Conservation (phyloP, 2,113 vertebrate genomes). For the Oreotrochilus melanogaster region DNA sequence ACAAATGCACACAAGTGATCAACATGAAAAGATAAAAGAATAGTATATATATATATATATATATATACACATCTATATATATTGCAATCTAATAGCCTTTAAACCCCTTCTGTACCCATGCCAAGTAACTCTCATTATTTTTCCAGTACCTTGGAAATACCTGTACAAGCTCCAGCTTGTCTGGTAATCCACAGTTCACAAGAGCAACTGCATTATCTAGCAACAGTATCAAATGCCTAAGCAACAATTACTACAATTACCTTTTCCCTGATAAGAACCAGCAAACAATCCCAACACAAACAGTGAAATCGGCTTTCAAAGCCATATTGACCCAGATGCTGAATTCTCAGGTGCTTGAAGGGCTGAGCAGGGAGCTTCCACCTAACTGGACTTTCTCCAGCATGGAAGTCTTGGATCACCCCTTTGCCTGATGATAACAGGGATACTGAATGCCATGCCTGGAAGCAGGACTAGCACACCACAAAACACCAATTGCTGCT, state of each 20-base stretch:
- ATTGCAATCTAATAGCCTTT: neutral
- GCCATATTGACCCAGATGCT: neutral
- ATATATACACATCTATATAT: too few relatives aligned
- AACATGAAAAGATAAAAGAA: neutral
- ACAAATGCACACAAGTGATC: neutral
- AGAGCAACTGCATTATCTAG: neutral
- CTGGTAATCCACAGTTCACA: neutral
- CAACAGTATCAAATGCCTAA: neutral
- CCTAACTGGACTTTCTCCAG: neutral
- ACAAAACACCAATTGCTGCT: neutral
- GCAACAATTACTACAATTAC: neutral
- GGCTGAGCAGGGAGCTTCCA: neutral
- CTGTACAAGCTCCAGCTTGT: neutral
- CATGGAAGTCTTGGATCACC: fast-evolving
- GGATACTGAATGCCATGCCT: neutral
- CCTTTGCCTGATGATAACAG: neutral
- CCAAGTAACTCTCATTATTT: neutral
- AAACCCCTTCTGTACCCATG: neutral
- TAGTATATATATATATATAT: too few relatives aligned
- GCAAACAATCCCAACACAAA: neutral
- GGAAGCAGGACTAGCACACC: neutral
- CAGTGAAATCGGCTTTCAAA: neutral
- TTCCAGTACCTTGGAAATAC: neutral
- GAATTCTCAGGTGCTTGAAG: neutral
- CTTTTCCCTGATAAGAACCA: neutral